Base-by-base conservation (phyloP, 2,888 invertebrate genomes). In the Lampropteryx suffumata region DNA sequence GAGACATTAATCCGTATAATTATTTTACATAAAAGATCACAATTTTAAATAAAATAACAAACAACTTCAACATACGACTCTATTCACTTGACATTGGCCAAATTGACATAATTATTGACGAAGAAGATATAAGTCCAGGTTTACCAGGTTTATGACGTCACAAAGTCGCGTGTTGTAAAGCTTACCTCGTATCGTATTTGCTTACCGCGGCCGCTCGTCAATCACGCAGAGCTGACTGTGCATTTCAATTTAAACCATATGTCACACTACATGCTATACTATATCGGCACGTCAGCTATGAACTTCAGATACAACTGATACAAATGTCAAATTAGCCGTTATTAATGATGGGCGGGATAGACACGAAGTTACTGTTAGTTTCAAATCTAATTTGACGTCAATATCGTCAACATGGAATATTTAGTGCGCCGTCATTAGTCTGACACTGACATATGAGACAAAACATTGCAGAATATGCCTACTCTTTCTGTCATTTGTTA, bases 161-260 rank as follows among this genome's bases (percentile, higher is more conserved):
- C 29, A 41, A 35, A 47, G 52, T 73, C 77, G 80, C 71, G 50
- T 40, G 54, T 53, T 79, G 69, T 81, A 79, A 85, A 73, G 44
- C 67, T 13, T 32, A 46, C 34, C 44, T 50, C 59, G 54, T 61
- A 62, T 68, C 64, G 79, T 86, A 84, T 86, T 87, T 87, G 87
- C 84, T 82, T 79, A 80, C 86, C 77, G 78, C 78, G 80, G 72
- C 71, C 80, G 82, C 82, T 88, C 88, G 88, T 89, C 88, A 88
- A 88, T 88, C 88, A 88, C 86, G 79, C 75, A 62, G 67, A 67
- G 78, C 87, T 88, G 88, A 89, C 88, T 88, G 79, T 81, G 88
- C 88, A 85, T 86, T 88, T 88, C 86, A 82, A 86, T 84, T 76
- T 80, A 71, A 82, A 58, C 68, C 66, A 55, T 57, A 62, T 59